phyloP scores from a whole-genome alignment of 1,140 invertebrate genomes.

The Drosophila nasuta region DNA sequence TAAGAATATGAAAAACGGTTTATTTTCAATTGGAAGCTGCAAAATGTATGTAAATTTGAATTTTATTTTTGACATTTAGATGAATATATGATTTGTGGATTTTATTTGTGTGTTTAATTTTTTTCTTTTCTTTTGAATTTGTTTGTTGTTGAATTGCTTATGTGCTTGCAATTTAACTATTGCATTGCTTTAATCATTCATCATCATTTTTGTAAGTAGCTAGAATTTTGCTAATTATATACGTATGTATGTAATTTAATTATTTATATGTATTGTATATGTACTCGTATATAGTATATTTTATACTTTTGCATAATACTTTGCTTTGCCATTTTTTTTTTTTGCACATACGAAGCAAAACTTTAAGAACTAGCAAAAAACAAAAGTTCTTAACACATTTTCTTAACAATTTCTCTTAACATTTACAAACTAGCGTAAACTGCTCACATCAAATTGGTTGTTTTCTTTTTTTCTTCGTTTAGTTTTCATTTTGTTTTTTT shows the following conservation, averaged over 20 bases:
- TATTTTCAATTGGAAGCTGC: constrained; percentile 45
- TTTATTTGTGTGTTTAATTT: constrained; percentile 7
- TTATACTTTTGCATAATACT: constrained; percentile 74
- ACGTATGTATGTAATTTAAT: constrained; percentile 42
- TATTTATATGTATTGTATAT: constrained; percentile 44
- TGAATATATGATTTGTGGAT: constrained; percentile 17
- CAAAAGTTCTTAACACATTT: constrained; percentile 55
- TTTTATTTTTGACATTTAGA: constrained; percentile 54
- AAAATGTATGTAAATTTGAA: constrained; percentile 42
- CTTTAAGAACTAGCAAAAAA: constrained; percentile 56
- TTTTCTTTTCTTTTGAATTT: constrained; percentile 28
- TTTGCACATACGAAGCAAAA: constrained; percentile 58
- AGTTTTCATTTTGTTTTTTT: background rate
- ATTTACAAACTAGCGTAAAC: constrained; percentile 64
- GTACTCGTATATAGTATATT: constrained; percentile 29
- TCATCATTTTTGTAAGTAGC: constrained; percentile 46
- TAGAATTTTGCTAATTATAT: constrained; percentile 72
- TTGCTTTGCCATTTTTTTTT: constrained; percentile 56
- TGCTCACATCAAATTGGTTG: constrained; percentile 55
- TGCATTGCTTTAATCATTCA: constrained; percentile 46
- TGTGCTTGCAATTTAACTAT: constrained; percentile 31
- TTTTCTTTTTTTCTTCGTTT: background rate
- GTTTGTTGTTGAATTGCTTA: constrained; percentile 60
- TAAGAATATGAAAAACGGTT: constrained; percentile 16
- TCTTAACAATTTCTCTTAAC: constrained; percentile 37